Conservation (phyloP, 2,888 invertebrate species). For the Apamea monoglypha region DNA sequence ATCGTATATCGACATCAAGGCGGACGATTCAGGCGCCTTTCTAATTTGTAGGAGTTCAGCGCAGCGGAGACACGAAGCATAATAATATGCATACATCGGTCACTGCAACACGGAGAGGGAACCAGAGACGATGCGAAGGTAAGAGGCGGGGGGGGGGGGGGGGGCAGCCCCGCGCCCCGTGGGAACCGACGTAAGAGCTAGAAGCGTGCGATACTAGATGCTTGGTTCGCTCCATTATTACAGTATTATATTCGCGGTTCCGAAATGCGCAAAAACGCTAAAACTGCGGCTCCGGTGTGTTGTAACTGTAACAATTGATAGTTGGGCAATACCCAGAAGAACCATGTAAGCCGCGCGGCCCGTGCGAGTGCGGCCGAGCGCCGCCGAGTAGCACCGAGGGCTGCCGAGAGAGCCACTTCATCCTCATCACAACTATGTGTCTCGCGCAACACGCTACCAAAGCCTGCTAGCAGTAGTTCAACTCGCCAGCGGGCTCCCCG, state of each 20-base stretch:
- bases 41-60: slow-evolving; percentile 43
- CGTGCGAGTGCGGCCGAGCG: neutral
- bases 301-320: slow-evolving; percentile 15
- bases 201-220: slow-evolving; percentile 11
- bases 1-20: slow-evolving; percentile 26
- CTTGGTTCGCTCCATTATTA: slow-evolving; percentile 14
- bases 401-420: neutral
- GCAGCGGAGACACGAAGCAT: slow-evolving; percentile 22
- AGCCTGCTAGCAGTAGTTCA: no score
- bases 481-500: neutral
- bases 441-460: neutral
- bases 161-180: slow-evolving; percentile 8
- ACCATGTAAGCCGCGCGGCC: neutral
- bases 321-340: slow-evolving; percentile 48
- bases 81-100: slow-evolving; percentile 22
- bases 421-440: neutral
- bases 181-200: slow-evolving; percentile 26
- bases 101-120: slow-evolving; percentile 13
- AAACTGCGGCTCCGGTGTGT: slow-evolving; percentile 32
- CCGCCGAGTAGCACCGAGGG: neutral
- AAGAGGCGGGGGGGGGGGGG: no score
- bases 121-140: neutral
- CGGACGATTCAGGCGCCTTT: slow-evolving; percentile 48
- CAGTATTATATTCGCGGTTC: slow-evolving; percentile 17
- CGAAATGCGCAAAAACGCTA: slow-evolving; percentile 46